Base-by-base conservation (phyloP, 2,113 vertebrate species). In the Pelodiscus sinensis region DNA sequence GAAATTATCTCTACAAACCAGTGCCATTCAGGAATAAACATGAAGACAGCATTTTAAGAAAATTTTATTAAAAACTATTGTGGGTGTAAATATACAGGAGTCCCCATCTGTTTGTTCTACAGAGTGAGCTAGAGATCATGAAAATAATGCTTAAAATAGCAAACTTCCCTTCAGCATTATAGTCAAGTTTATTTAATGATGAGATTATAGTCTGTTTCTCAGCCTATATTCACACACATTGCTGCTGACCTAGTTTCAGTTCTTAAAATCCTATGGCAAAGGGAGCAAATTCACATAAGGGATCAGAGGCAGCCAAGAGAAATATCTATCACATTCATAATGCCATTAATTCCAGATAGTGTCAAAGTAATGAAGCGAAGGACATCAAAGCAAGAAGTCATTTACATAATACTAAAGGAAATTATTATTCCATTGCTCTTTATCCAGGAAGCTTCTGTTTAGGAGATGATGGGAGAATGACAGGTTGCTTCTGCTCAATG, bases 211-310 rank as follows among this genome's bases (percentile, higher is more conserved):
- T 86, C 87, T 2, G 52, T 85, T 90, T 56, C 92, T 57, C 94
- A 90, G 86, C 86, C 91, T 55, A 1, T 50, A 86, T 19, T 92
- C 96, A 21, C 87, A 83, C 82, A 58, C 88, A 54, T 11, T 1
- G 18, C 60, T 1, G 19, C 77, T 97, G 96, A 97, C 97, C 98
- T 97, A 97, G 83, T 97, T 97, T 97, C 90, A 0, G 29, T 89
- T 87, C 21, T 29, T 24, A 79, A 84, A 96, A 91, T 90, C 87
- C 89, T 77, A 71, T 1, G 81, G 96, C 88, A 86, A 25, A 94
- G 81, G 86, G 58, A 2, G 85, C 9, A 81, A 91, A 93, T 91
- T 95, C 89, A 11, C 83, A 51, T 22, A 82, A 84, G 91, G 89
- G 25, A 94, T 55, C 27, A 79, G 87, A 0, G 78, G 83, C 78